Base-by-base conservation (phyloP, 2,888 invertebrate genomes). In the Trichogramma dendrolimi region DNA sequence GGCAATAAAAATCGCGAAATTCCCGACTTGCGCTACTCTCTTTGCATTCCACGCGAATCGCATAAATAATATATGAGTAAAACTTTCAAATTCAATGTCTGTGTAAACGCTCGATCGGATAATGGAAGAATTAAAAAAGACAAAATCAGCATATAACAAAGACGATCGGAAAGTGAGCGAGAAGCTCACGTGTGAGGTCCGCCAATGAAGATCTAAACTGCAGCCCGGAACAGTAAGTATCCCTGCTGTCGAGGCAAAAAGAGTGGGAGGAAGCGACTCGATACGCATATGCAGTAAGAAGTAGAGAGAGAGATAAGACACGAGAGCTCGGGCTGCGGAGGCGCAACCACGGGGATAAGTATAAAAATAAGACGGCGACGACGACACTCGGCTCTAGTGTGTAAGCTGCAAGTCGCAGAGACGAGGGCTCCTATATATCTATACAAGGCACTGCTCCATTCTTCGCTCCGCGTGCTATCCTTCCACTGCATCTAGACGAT, bases 221-320 rank as follows among this genome's bases (percentile, higher is more conserved):
- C 27, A 27, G 27, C 2, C 27, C 27, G 27, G 27, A 27, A 27
- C 27, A 27, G 27, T 27, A 27, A 27, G 27, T 27, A 27, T 56
- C 56, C 46, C 14, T 40, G 40, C 41, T 41, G 10, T 8, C 11
- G 14, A 44, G 11, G 46, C 38, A 39, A 58, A 54, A 58, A 66
- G 53, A 60, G 64, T 59, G 56, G 62, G 40, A 10, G 59, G 14
- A 42, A 51, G 58, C 49, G 48, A 51, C 27, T 43, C 39, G 27
- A 10, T 27, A 42, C 55, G n/a, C 38, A n/a, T 43, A 38, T 11
- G 41, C 42, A 38, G 43, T 10, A 14, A 54, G 14, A 43, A 54
- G 8, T 43, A 48, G 41, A n/a, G n/a, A n/a, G 11, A 4, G 41
- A n/a, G n/a, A 49, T 42, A n/a, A 43, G 11, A 5, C 14, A n/a